Conservation (phyloP, 2,888 invertebrate genomes). For the Tridacna crocea region DNA sequence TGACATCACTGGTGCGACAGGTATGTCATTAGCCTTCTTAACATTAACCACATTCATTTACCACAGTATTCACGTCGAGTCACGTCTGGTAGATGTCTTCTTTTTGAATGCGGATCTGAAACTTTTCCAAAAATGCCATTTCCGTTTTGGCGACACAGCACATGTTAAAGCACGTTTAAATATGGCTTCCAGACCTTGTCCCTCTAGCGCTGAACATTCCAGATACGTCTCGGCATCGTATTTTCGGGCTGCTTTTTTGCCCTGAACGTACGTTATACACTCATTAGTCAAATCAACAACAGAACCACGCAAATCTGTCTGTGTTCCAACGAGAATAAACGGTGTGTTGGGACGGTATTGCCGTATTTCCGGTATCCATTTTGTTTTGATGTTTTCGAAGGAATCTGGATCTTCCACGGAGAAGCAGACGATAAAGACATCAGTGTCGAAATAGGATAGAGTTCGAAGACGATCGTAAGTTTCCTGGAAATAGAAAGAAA, state of each 20-base stretch:
- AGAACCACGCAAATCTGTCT: constrained; percentile 72
- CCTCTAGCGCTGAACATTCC: constrained; percentile 68
- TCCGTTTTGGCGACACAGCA: constrained; percentile 67
- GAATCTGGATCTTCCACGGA: constrained; percentile 74
- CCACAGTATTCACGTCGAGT: neutral
- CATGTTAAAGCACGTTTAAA: constrained; percentile 66
- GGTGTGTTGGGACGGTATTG: constrained; percentile 75
- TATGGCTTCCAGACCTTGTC: constrained; percentile 64
- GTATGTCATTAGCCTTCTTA: no score
- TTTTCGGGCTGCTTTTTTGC: constrained; percentile 59
- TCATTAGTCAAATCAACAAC: constrained; percentile 53
- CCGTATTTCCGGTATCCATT: constrained; percentile 78
- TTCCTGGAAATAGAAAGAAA: constrained; percentile 65
- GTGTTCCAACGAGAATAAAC: constrained; percentile 78
- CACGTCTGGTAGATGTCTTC: neutral
- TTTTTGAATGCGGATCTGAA: constrained; percentile 58
- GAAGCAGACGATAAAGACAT: constrained; percentile 79
- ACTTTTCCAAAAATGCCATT: constrained; percentile 67
- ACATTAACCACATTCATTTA: neutral
- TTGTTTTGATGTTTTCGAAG: constrained; percentile 73
- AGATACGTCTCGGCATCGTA: constrained; percentile 57
- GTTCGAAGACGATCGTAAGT: constrained; percentile 78
- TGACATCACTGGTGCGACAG: no score
- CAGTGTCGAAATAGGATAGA: constrained; percentile 76
- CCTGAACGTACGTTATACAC: constrained; percentile 55